Conservation (phyloP, 2,113 vertebrate species). For the Chaetodon auriga region DNA sequence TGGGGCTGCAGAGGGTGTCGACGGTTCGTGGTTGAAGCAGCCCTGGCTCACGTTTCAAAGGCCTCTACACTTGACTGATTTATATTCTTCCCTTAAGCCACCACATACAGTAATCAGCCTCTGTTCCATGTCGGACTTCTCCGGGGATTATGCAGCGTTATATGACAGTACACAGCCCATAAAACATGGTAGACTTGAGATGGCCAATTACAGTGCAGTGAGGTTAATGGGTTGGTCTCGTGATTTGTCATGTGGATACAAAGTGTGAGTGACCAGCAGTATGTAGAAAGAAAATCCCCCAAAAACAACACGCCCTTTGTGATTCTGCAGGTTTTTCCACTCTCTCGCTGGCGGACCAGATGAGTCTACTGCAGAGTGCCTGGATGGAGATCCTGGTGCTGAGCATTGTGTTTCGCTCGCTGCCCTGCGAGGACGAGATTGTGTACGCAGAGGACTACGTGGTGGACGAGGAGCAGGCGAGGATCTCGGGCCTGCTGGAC, state of each 20-base stretch:
- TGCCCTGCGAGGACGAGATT: slow-evolving; percentile 92
- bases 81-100: slow-evolving; percentile 73
- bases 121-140: slow-evolving; percentile 72
- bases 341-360: slow-evolving; percentile 95
- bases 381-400: slow-evolving; percentile 98
- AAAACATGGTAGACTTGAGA: slow-evolving; percentile 59
- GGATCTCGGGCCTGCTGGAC: slow-evolving; percentile 89
- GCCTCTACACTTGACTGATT: slow-evolving; percentile 73
- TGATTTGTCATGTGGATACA: slow-evolving; percentile 24
- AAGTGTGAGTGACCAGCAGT: neutral
- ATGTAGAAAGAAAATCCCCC: slow-evolving; percentile 11
- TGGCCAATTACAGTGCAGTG: slow-evolving; percentile 30
- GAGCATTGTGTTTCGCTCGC: slow-evolving; percentile 93
- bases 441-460: slow-evolving; percentile 95
- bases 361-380: slow-evolving; percentile 94
- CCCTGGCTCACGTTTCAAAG: slow-evolving; percentile 77
- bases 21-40: slow-evolving; percentile 48
- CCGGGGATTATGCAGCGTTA: slow-evolving; percentile 53
- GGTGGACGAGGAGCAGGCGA: slow-evolving; percentile 93
- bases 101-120: slow-evolving; percentile 49
- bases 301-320: neutral
- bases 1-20: slow-evolving; percentile 28
- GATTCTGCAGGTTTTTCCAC: slow-evolving; percentile 88
- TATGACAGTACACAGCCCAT: slow-evolving; percentile 49
- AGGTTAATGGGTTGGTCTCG: slow-evolving; percentile 50